Evolutionary conservation across 2,113 vertebrate genomes (phyloP).

Genomic region (Pteropus alecto): DNA sequence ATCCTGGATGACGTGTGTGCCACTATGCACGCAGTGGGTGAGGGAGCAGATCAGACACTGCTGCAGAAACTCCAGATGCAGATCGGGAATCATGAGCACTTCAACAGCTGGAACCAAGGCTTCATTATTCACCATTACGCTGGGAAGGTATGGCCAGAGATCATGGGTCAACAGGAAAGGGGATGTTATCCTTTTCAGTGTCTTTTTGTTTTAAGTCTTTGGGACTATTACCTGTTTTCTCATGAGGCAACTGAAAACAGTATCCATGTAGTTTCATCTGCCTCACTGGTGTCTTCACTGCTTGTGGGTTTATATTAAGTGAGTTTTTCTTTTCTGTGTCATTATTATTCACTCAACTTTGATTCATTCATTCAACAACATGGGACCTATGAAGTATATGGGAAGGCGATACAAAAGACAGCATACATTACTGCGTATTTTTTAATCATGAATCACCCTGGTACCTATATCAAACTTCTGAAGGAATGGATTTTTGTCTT

Average conservation of each 20-base stretch:
- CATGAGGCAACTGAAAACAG: neutral
- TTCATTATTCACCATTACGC: slow-evolving; percentile 99
- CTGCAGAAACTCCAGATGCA: slow-evolving; percentile 97
- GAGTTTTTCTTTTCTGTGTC: neutral
- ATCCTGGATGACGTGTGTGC: slow-evolving; percentile 98
- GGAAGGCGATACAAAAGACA: neutral
- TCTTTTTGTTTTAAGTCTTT: neutral
- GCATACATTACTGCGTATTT: neutral
- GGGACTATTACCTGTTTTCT: neutral
- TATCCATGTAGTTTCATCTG: neutral
- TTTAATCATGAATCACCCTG: neutral
- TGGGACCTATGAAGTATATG: neutral
- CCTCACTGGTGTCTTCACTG: neutral
- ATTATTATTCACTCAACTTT: neutral
- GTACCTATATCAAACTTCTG: neutral
- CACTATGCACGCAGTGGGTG: slow-evolving; percentile 97
- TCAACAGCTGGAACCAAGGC: slow-evolving; percentile 99
- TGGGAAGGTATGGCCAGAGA: slow-evolving; percentile 88
- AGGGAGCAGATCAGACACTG: slow-evolving; percentile 97
- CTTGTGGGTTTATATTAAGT: neutral
- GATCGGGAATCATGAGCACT: slow-evolving; percentile 97
- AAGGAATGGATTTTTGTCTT: neutral
- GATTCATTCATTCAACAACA: neutral
- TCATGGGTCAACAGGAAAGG: neutral
- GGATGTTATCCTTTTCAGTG: neutral